A percentile compares a stretch with the other conserved stretches of the same genome.
Evolutionary conservation across 2,797 vertebrate genomes (phyloP).

Genomic region (Chaenodraco wilsoni): DNA sequence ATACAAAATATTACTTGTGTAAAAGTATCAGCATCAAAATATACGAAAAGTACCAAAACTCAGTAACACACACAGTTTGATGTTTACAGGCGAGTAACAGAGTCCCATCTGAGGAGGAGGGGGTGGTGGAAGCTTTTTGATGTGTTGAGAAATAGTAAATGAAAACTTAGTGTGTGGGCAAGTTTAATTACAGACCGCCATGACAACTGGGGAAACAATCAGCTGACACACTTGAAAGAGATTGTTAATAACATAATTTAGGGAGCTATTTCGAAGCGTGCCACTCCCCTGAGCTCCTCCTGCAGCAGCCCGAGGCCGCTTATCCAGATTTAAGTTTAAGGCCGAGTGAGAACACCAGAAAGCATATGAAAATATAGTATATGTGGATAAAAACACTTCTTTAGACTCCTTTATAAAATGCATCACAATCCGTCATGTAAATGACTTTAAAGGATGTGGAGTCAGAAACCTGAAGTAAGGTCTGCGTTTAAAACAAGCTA

Average conservation of each 20-base stretch:
- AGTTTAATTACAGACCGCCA: constrained; percentile 13
- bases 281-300: constrained; percentile 7
- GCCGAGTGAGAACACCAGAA: background rate
- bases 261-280: constrained; percentile 2
- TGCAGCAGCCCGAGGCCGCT: background rate
- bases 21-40: too few relatives aligned
- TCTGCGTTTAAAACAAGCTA: too few relatives aligned
- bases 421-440: too few relatives aligned
- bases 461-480: too few relatives aligned
- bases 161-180: background rate
- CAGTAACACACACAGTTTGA: too few relatives aligned
- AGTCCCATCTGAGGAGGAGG: background rate
- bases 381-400: background rate
- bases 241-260: background rate
- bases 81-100: background rate
- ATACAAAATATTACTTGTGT: too few relatives aligned
- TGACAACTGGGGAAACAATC: constrained; percentile 51
- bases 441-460: too few relatives aligned
- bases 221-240: constrained; percentile 4
- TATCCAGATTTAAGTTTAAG: background rate
- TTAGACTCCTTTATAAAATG: too few relatives aligned
- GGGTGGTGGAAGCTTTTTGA: background rate
- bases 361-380: background rate
- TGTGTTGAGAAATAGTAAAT: background rate
- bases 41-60: too few relatives aligned